phyloP scores from a whole-genome alignment of 2,888 invertebrate genomes.

The Xestia c-nigrum region DNA sequence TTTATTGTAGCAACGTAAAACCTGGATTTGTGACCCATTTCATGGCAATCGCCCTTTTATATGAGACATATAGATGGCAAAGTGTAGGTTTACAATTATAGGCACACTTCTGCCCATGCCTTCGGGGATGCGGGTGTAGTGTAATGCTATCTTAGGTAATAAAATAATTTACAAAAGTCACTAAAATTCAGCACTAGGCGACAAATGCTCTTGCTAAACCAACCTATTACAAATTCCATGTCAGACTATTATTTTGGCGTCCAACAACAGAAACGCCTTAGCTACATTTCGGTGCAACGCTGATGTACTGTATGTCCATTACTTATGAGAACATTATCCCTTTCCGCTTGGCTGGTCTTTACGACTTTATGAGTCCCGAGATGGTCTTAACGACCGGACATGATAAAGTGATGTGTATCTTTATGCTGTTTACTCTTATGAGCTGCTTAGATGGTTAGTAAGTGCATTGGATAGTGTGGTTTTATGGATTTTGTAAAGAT shows the following conservation, averaged over 20 bases:
- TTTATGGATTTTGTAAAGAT: constrained; percentile 20
- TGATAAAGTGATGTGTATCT: constrained; percentile 54
- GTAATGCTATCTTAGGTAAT: neutral
- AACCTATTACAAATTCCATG: constrained; percentile 25
- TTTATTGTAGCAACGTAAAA: too few relatives aligned
- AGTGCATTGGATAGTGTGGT: constrained; percentile 37
- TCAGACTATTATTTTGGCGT: neutral
- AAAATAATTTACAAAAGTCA: neutral
- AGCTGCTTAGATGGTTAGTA: constrained; percentile 28
- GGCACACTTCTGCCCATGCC: neutral
- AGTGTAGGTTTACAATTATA: neutral
- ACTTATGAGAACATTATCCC: constrained; percentile 64
- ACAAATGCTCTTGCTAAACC: neutral
- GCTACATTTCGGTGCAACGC: constrained; percentile 50
- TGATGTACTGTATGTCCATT: constrained; percentile 55
- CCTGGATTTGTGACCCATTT: too few relatives aligned
- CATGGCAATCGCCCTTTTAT: neutral
- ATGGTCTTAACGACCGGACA: constrained; percentile 52
- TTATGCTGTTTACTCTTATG: constrained; percentile 48
- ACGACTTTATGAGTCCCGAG: constrained; percentile 60
- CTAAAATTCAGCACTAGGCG: neutral
- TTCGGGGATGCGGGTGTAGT: neutral
- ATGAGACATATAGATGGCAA: too few relatives aligned
- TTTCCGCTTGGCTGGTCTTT: constrained; percentile 60
- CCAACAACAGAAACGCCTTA: constrained; percentile 10